These are phyloP conservation scores for Neocloeon triangulifer DNA, from an alignment of 1,140 invertebrate species.

Conservation along the genomic window DNA sequence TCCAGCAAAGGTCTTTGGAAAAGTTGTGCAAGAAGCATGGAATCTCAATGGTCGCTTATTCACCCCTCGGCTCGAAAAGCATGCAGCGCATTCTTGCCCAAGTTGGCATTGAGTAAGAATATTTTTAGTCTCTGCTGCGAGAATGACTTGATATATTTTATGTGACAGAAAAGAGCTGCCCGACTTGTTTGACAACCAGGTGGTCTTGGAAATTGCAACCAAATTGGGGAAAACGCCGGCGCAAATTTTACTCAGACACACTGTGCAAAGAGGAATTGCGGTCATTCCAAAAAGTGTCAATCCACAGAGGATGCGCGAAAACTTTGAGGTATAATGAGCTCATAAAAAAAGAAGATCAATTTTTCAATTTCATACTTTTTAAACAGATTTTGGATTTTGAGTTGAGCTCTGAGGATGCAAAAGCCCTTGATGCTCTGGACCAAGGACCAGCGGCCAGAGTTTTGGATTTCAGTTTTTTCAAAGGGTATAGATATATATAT, in stretches of 20 bases:
- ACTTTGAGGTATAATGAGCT: constrained; percentile 20
- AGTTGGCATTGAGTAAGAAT: too few species aligned
- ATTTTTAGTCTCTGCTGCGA: too few species aligned
- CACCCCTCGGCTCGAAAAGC: constrained; percentile 53
- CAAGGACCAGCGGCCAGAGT: constrained; percentile 5
- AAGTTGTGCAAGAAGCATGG: constrained; percentile 45
- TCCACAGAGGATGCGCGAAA: constrained; percentile 37
- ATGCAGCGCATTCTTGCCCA: too few species aligned
- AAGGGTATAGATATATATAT: constrained; percentile 2
- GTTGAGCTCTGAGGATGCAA: constrained; percentile 16
- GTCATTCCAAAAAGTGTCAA: constrained; percentile 72
- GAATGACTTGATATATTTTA: constrained; percentile 12
- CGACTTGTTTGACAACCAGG: constrained; percentile 41
- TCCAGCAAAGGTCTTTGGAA: constrained; percentile 52
- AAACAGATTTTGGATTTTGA: constrained; percentile 17
- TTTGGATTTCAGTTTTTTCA: constrained; percentile 7
- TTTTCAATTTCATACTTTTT: background rate
- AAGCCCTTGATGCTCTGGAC: constrained; percentile 13
- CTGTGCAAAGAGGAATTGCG: constrained; percentile 42
- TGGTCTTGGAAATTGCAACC: constrained; percentile 40
- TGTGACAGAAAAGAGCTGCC: too few species aligned
- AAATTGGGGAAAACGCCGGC: constrained; percentile 45
- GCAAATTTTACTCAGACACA: constrained; percentile 54
- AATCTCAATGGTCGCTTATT: constrained; percentile 60
- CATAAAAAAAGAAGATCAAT: constrained; percentile 3